Conservation (phyloP, 1,140 invertebrate genomes). For the Myzus persicae region DNA sequence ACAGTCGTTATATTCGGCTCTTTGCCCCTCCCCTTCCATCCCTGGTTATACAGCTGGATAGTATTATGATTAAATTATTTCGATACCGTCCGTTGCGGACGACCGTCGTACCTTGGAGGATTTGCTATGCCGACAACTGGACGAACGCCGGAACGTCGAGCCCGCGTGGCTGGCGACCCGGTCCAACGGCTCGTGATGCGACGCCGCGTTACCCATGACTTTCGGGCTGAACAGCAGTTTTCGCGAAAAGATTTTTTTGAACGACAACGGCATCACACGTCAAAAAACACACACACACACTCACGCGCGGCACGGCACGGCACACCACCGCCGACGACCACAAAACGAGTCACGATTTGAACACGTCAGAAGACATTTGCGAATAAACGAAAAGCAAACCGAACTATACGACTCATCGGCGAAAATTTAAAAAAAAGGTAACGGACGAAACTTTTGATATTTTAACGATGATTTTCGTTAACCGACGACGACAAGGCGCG, state of each 20-base stretch:
- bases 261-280: conserved; percentile 50
- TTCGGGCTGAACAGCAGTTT: conserved; percentile 55
- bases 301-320: not conserved
- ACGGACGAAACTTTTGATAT: not conserved
- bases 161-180: conserved; percentile 52
- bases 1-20: too few relatives aligned
- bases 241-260: conserved; percentile 52
- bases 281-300: not conserved
- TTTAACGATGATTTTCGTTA: not conserved
- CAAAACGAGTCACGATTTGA: conserved; percentile 13
- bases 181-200: conserved; percentile 62
- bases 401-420: not conserved
- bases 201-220: conserved; percentile 61
- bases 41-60: too few relatives aligned
- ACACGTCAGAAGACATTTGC: conserved; percentile 48
- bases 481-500: not conserved
- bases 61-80: too few relatives aligned
- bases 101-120: conserved; percentile 60
- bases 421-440: not conserved
- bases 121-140: conserved; percentile 61
- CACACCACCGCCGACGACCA: not conserved
- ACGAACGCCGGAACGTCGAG: conserved; percentile 61
- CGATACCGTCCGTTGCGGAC: not conserved
- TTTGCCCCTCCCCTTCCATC: too few relatives aligned
- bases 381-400: not conserved